Base-by-base conservation (phyloP, 2,888 invertebrate genomes). In the Dryadula phaetusa region DNA sequence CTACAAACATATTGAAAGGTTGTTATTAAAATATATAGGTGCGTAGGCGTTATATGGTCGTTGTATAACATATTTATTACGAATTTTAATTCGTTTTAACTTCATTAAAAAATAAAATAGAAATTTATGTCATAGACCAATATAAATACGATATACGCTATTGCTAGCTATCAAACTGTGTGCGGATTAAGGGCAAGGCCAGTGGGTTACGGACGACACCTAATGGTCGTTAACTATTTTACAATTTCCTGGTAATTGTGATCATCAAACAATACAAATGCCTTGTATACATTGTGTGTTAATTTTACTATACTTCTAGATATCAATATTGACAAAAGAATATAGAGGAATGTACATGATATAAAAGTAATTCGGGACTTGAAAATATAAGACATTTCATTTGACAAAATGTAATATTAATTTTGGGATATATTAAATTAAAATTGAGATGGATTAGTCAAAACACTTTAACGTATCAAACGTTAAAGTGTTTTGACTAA, bases 161-260 rank as follows among this genome's bases (percentile, higher is more conserved):
- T 62, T 56, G 62, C 58, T 37, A 54, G 75, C 79, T 82, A 84
- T 83, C 81, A 76, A 52, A 52, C 52, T 2, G 53, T 70, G 66
- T 67, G 73, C 74, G 77, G 78, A 84, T 85, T 86, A 83, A 80
- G 83, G 81, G 77, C 85, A 87, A 85, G 85, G 85, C 76, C 79
- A 82, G 67, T 76, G 76, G 85, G 85, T 85, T 84, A 85, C 75
- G 81, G 82, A 76, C 82, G 76, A 69, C 70, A 74, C 74, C 77
- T 76, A 78, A 79, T 76, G 76, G 73, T 66, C 72, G 74, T 75
- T 72, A 74, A 76, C 72, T 74, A 72, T 73, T 70, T 67, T 70
- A 72, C 70, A 75, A 76, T 78, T 82, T 84, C 83, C 83, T 82
- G 80, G 79, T 80, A 75, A 82, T 81, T 82, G 81, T 81, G 74